Evolutionary conservation across 2,797 vertebrate species (phyloP).

Genomic region (Amblyraja radiata): DNA sequence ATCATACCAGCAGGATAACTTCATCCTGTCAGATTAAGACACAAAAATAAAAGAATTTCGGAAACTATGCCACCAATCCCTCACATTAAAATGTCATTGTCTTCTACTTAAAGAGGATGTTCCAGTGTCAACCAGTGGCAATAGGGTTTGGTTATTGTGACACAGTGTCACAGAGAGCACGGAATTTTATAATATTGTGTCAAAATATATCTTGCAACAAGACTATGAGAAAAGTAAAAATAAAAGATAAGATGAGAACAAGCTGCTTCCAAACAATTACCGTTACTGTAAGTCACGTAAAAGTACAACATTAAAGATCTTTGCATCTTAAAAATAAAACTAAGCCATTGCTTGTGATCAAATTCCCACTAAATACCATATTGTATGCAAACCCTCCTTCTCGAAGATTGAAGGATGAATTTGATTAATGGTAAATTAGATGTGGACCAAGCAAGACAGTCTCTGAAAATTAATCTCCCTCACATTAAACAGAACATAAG

Average conservation of each 20-base stretch:
- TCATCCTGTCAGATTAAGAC: conserved; percentile 39
- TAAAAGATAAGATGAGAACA: background rate
- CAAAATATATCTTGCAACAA: conserved; percentile 35
- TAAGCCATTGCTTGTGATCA: background rate
- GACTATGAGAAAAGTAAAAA: conserved; percentile 5
- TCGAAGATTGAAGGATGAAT: background rate
- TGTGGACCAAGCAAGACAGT: background rate
- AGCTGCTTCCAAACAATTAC: background rate
- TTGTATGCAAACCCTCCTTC: background rate
- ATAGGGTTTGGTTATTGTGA: conserved; percentile 37
- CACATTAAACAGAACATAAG: background rate
- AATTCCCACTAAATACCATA: background rate
- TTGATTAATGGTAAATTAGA: background rate
- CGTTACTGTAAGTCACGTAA: conserved; percentile 1
- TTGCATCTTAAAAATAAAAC: conserved; percentile 13
- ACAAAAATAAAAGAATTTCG: conserved; percentile 37
- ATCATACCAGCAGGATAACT: conserved; percentile 37
- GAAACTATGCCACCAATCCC: conserved; percentile 33
- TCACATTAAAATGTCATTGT: conserved; percentile 40
- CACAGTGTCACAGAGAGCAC: conserved; percentile 30
- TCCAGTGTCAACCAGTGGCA: conserved; percentile 20
- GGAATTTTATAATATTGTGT: conserved; percentile 30
- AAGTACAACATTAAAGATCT: conserved; percentile 2
- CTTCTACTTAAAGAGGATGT: conserved; percentile 36
- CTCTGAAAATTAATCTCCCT: background rate